Evolutionary conservation across 30 jellyfish, hydroid and myxozoan genomes (phyloP), one percentile per base, ranked within the genome.

Genomic region (Aurelia sp.): DNA sequence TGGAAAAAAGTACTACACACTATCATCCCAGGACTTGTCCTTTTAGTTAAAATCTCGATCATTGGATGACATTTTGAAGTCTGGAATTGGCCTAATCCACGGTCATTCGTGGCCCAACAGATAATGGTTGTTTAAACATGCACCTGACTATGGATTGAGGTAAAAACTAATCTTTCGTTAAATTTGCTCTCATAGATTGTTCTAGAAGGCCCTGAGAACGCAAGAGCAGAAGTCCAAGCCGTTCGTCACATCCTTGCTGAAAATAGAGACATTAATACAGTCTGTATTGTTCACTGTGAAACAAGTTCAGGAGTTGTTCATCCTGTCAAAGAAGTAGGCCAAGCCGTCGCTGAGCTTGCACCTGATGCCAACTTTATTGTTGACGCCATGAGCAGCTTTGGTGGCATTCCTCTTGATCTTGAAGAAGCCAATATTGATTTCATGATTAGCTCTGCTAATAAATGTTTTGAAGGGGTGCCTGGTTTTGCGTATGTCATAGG

Each of bases 371-470:
- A 89, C 20, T 90, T 90, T 76, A 80, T 95, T 71, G 98, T 95
- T 64, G 99, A 95, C 64, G 99, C 99, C 12, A 95, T 95, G 99
- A 95, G 99, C 67, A 95, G 99, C 70, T 95, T 95, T 81, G 99
- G 99, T 22, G 98, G 96, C 13, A 74, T 95, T 5, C 99, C 97
- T 12, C 44, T 93, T 13, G 90, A 87, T 60, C 69, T 89, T 15
- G 51, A 79, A 12, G 76, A 67, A 51, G 86, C 89, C 15, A 84
- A 82, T 21, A 88, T 93, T 52, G 98, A 93, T 63, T 93, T 88
- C 68, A 41, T 93, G 87, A 97, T 93, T 27, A 93, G 97, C 59
- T 93, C 98, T 15, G 98, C 98, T 27, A 93, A 93, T 63, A 93
- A 93, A 79, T 93, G 98, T 78, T 82, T 93, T 48, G 98, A 93